A percentile compares a stretch with the other conserved stretches of the same genome.
Evolutionary conservation across 2,113 vertebrate genomes (phyloP).

Genomic region (Falco punctatus): DNA sequence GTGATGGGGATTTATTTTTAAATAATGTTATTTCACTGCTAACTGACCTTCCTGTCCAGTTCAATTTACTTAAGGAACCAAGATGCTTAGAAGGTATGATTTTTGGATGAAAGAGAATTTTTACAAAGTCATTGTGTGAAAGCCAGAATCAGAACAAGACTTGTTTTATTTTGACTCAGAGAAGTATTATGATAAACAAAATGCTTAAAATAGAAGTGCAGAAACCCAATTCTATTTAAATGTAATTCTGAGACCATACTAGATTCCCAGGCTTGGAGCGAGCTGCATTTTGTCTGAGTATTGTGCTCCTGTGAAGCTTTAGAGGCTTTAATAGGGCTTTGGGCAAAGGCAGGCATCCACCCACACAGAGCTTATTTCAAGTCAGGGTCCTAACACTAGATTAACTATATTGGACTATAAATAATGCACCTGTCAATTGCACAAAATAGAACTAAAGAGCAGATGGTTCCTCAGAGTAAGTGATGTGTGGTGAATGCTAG

Average conservation of each 20-base stretch:
- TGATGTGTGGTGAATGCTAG: neutral
- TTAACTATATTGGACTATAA: neutral
- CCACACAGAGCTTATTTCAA: neutral
- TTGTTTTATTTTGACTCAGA: neutral
- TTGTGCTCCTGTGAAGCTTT: neutral
- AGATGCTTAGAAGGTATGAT: neutral
- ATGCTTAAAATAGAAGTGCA: neutral
- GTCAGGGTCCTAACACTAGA: neutral
- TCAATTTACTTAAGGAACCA: slow-evolving; percentile 28
- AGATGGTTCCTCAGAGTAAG: neutral
- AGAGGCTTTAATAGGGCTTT: neutral
- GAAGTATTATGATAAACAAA: neutral
- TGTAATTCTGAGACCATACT: neutral
- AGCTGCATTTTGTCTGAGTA: neutral
- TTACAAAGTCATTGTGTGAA: neutral
- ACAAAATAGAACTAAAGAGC: neutral
- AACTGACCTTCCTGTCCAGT: slow-evolving; percentile 23
- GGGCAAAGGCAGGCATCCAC: neutral
- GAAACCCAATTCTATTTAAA: neutral
- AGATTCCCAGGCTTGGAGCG: neutral
- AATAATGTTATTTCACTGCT: slow-evolving; percentile 47
- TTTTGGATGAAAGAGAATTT: slow-evolving; percentile 1
- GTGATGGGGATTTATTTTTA: slow-evolving; percentile 49
- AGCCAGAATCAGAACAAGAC: neutral
- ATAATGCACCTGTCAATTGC: neutral